Evolutionary conservation across 1,140 invertebrate species (phyloP).

Genomic region (Helicorthomorpha holstii): DNA sequence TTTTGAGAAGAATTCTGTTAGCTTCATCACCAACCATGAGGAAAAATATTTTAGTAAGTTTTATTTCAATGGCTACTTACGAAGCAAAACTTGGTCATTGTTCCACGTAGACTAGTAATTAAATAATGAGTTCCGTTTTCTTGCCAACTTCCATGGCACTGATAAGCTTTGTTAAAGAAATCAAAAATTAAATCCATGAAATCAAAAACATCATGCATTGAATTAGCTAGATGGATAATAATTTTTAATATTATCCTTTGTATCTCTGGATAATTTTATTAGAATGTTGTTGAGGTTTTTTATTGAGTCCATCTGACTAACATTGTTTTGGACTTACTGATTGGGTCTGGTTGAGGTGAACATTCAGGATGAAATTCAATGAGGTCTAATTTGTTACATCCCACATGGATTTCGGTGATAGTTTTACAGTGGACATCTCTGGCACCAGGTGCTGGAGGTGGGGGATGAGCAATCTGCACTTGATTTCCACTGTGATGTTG

Average conservation of each 20-base stretch:
- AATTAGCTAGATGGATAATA: too few relatives aligned
- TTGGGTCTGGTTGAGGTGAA: conserved; percentile 16
- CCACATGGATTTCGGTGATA: conserved; percentile 15
- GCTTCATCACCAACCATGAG: too few relatives aligned
- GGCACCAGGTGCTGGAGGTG: conserved; percentile 10
- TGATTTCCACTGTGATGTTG: conserved; percentile 11
- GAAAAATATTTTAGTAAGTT: neutral
- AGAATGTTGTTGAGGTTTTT: too few relatives aligned
- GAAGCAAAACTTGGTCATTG: conserved; percentile 14
- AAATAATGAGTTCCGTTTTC: conserved; percentile 45
- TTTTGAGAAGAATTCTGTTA: too few relatives aligned
- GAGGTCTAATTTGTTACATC: conserved; percentile 17
- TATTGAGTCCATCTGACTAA: too few relatives aligned
- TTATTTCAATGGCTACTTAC: conserved; percentile 10
- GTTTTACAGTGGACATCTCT: conserved; percentile 13
- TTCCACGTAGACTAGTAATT: conserved; percentile 27
- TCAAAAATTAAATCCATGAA: too few relatives aligned
- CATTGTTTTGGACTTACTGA: conserved; percentile 9
- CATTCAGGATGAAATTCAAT: conserved; percentile 22
- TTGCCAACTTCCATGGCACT: conserved; percentile 46
- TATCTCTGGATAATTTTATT: too few relatives aligned
- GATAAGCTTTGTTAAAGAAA: too few relatives aligned
- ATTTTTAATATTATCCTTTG: too few relatives aligned
- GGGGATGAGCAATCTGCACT: too few relatives aligned
- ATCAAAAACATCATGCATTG: too few relatives aligned